Evolutionary conservation across 2,113 vertebrate genomes (phyloP), one percentile per base, ranked within the genome.

Genomic region (Scomber colias): DNA sequence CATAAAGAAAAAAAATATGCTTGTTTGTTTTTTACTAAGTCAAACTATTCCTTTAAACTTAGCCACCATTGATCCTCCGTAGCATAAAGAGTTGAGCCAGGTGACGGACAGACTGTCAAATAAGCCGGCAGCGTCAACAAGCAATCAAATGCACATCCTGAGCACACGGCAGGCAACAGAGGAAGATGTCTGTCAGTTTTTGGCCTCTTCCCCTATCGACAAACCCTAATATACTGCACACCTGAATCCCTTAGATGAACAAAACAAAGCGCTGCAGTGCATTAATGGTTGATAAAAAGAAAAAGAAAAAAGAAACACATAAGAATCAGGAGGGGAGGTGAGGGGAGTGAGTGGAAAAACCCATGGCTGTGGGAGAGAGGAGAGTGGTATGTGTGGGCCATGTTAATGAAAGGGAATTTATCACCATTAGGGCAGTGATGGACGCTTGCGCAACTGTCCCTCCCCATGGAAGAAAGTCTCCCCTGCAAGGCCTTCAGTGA

Each of bases 351-450:
- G 44, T 46, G 30, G 10, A 27, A 56, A 70, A 74, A 69, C 79
- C 66, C 57, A 56, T 35, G 63, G 40, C 0, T 0, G 63, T 46
- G 61, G 62, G 31, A 79, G 56, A 13, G 44, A 14, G 30, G 64
- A 67, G 49, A 3, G 2, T 21, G 75, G 35, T 74, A 76, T 57
- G 57, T 64, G 80, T 64, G 44, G 60, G 56, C 75, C 71, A 77
- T 89, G 65, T 67, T 89, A 83, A 90, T 88, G 79, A 83, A 64
- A 78, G 68, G 45, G 44, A 76, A 88, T 90, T 88, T 65, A 82
- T 92, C 85, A 90, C 75, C 59, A 88, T 89, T 89, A 90, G 66
- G 59, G 56, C 14, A 45, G 67, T 86, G 87, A 88, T 87, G 76
- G 83, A 90, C 54, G 45, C 51, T n/a, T 45, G 66, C n/a, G 5